Percentiles rank a stretch among this genome's conserved stretches.
These are phyloP conservation scores for Serilophus lunatus DNA, from an alignment of 2,113 vertebrate species.

Conservation along the genomic window DNA sequence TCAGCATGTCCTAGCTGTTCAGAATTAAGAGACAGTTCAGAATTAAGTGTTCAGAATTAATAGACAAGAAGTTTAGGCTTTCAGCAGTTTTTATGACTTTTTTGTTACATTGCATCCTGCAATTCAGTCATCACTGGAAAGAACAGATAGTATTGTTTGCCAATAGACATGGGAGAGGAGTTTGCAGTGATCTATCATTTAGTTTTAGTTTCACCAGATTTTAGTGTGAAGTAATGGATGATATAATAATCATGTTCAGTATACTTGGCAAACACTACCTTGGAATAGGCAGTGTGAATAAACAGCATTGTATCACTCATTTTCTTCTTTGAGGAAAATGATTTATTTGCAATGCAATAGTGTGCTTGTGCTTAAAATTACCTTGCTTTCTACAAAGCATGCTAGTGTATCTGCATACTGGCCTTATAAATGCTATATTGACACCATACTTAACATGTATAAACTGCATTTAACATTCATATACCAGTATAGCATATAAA, in stretches of 20 bases:
- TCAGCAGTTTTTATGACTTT: not conserved
- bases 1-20: not conserved
- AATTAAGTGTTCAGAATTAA: conserved; percentile 4
- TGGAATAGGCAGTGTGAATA: not conserved
- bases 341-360: not conserved
- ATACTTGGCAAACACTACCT: not conserved
- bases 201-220: not conserved
- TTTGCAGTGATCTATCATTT: not conserved
- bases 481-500: not conserved
- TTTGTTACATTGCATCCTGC: conserved; percentile 9
- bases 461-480: not conserved
- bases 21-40: not conserved
- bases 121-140: not conserved
- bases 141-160: not conserved
- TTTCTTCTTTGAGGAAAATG: not conserved
- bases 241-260: not conserved
- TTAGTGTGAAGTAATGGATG: not conserved
- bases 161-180: not conserved
- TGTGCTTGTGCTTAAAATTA: not conserved
- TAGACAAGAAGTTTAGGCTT: not conserved
- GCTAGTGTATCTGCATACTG: not conserved
- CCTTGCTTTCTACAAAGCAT: not conserved
- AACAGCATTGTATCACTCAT: not conserved
- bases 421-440: not conserved
- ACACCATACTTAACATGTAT: not conserved